phyloP scores from a whole-genome alignment of 2,113 vertebrate species.

The Otis tarda region DNA sequence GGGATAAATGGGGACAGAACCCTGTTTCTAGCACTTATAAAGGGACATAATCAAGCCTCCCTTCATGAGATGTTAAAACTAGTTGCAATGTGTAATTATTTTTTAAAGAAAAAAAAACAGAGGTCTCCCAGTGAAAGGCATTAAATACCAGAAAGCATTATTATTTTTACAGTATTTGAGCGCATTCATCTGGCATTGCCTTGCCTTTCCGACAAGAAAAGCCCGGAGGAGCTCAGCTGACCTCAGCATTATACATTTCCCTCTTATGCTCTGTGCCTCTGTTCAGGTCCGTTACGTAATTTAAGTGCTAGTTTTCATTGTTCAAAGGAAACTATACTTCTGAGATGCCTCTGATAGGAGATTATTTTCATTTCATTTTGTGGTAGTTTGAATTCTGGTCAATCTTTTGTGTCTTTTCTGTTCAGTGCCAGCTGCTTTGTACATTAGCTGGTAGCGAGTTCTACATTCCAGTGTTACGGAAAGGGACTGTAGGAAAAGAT shows the following conservation, averaged over 20 bases:
- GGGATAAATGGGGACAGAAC: neutral
- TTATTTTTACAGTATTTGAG: neutral
- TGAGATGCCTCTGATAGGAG: constrained; percentile 16
- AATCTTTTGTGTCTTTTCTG: constrained; percentile 23
- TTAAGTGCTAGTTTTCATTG: constrained; percentile 20
- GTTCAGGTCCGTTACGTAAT: constrained; percentile 9
- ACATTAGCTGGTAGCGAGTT: neutral
- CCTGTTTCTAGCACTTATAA: neutral
- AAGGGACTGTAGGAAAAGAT: neutral
- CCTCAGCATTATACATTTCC: neutral
- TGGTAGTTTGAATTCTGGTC: constrained; percentile 35
- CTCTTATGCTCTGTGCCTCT: neutral
- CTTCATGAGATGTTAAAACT: neutral
- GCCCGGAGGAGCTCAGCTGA: constrained; percentile 23
- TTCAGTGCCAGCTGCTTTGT: constrained; percentile 22
- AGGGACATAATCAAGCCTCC: neutral
- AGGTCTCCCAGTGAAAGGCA: neutral
- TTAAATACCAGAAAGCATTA: neutral
- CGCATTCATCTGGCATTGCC: neutral
- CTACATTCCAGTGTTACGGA: neutral
- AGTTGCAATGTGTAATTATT: neutral
- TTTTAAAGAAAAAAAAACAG: neutral
- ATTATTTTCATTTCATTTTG: constrained; percentile 47
- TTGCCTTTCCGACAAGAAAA: constrained; percentile 2
- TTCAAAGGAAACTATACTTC: constrained; percentile 26